Conservation (phyloP, 1,140 invertebrate species). For the Zophobas morio region DNA sequence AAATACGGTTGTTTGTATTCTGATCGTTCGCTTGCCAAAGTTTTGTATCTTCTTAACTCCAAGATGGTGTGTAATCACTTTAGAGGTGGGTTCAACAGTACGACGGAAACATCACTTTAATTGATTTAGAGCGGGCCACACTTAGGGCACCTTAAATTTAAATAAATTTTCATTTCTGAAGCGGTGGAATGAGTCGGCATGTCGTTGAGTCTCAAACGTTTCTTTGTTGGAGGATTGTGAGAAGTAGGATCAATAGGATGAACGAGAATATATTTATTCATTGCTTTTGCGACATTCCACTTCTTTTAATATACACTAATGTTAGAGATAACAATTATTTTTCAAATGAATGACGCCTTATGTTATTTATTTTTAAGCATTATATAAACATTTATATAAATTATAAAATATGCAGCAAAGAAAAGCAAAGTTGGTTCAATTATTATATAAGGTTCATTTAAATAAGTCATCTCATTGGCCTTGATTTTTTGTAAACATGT, state of each 20-base stretch:
- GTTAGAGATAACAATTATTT: too few relatives aligned
- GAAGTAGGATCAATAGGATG: background rate
- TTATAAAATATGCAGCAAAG: too few relatives aligned
- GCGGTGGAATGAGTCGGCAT: background rate
- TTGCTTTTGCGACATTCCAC: background rate
- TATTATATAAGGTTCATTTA: too few relatives aligned
- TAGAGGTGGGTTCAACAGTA: constrained; percentile 56
- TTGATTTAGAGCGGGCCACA: constrained; percentile 39
- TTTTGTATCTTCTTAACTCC: constrained; percentile 64
- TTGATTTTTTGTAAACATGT: too few relatives aligned
- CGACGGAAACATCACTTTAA: constrained; percentile 44
- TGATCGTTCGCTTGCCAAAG: constrained; percentile 51
- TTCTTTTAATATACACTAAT: too few relatives aligned
- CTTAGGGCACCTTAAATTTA: constrained; percentile 32
- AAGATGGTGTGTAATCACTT: constrained; percentile 61
- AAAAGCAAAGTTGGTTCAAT: too few relatives aligned
- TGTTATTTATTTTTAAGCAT: too few relatives aligned
- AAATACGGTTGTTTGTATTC: constrained; percentile 64
- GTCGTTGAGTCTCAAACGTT: constrained; percentile 6
- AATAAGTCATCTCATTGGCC: too few relatives aligned
- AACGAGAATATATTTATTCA: background rate
- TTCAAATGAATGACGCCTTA: too few relatives aligned
- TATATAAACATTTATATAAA: too few relatives aligned
- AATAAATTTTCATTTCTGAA: constrained; percentile 32
- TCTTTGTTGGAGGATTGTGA: constrained; percentile 7